These are phyloP conservation scores for Liasis olivaceus DNA, from an alignment of 2,797 vertebrate genomes.

Conservation along the genomic window DNA sequence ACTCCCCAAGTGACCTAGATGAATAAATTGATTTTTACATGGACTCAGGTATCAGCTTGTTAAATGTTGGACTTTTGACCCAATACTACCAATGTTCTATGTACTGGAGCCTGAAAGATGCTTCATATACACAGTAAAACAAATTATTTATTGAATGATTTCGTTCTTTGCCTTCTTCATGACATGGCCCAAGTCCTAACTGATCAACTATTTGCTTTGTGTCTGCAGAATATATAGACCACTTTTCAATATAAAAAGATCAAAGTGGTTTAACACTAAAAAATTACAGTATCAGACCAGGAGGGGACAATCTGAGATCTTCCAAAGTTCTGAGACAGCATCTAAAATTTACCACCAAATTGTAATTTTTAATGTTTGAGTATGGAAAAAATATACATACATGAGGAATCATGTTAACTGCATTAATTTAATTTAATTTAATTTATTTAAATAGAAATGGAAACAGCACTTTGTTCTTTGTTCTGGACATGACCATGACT, in stretches of 20 bases:
- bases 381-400: neutral
- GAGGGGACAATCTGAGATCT: neutral
- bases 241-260: neutral
- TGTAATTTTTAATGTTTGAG: neutral
- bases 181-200: neutral
- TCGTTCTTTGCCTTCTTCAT: neutral
- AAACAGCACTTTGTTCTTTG: neutral
- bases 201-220: neutral
- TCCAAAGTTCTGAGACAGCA: neutral
- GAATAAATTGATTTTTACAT: neutral
- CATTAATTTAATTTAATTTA: neutral
- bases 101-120: neutral
- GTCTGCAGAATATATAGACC: neutral
- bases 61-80: neutral
- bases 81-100: neutral
- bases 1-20: neutral
- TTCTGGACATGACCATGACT: neutral
- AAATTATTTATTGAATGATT: neutral
- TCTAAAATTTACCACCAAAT: neutral
- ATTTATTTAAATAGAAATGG: neutral
- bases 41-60: neutral
- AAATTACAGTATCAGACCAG: neutral
- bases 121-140: neutral
- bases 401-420: neutral
- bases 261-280: neutral